Evolutionary conservation across 2,888 invertebrate species (phyloP).

Genomic region (Drosophila tanythrix): DNA sequence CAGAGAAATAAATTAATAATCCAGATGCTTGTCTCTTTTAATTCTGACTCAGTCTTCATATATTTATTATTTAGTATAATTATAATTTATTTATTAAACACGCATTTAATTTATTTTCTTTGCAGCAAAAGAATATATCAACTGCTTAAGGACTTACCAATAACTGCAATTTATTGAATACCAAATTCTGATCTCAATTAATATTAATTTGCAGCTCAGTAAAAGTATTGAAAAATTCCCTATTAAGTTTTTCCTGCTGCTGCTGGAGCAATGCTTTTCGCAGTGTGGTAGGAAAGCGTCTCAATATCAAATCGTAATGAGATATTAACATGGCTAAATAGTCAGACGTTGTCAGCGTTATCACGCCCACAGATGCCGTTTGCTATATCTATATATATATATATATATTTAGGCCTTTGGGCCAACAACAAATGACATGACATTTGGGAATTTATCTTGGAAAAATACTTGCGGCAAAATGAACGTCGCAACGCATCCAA

Average conservation of each 20-base stretch:
- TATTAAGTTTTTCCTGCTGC: neutral
- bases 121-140: no score
- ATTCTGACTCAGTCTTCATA: neutral
- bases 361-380: conserved; percentile 20
- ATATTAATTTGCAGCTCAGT: neutral
- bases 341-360: conserved; percentile 24
- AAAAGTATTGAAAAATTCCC: neutral
- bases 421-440: conserved; percentile 70
- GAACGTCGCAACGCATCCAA: conserved; percentile 45
- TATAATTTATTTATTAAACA: neutral
- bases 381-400: neutral
- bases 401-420: conserved; percentile 13
- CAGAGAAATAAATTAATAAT: neutral
- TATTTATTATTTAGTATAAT: no score
- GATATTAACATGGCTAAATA: conserved; percentile 37
- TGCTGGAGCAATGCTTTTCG: conserved; percentile 16
- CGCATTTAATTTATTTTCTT: neutral
- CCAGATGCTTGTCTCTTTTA: neutral
- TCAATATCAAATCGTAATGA: conserved; percentile 12
- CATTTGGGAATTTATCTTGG: conserved; percentile 69
- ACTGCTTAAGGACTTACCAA: neutral
- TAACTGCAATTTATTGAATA: neutral
- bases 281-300: neutral
- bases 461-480: conserved; percentile 70
- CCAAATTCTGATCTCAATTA: neutral